Percentiles rank a stretch among this genome's conserved stretches.
Conservation (phyloP, 1,140 invertebrate genomes). For the Dinothrombium tinctorium region DNA sequence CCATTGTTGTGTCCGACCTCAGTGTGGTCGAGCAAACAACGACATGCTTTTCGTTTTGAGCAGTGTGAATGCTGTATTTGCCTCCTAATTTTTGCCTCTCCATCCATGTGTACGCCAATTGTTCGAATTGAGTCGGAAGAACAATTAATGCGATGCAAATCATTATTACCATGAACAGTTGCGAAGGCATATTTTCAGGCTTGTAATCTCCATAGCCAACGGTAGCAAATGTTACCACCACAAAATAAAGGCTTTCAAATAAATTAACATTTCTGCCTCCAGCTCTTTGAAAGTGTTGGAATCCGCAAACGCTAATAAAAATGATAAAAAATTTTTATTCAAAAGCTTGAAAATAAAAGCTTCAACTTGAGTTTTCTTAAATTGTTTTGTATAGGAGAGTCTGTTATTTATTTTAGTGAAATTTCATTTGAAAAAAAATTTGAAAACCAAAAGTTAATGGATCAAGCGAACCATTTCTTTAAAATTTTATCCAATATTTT, state of each 20-base stretch:
- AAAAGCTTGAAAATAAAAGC: neutral
- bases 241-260: slow-evolving; percentile 30
- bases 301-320: slow-evolving; percentile 25
- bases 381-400: neutral
- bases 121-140: slow-evolving; percentile 29
- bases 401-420: neutral
- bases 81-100: slow-evolving; percentile 46
- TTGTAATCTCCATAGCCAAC: slow-evolving; percentile 25
- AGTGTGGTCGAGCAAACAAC: slow-evolving; percentile 81
- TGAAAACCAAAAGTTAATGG: too few relatives aligned
- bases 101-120: too few relatives aligned
- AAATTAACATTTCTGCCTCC: slow-evolving; percentile 24
- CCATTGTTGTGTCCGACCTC: slow-evolving; percentile 90
- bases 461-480: too few relatives aligned
- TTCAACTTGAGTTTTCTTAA: neutral
- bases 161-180: slow-evolving; percentile 28
- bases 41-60: too few relatives aligned
- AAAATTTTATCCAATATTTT: too few relatives aligned
- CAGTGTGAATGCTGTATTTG: slow-evolving; percentile 67
- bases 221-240: slow-evolving; percentile 30
- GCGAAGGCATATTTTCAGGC: slow-evolving; percentile 29
- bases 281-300: slow-evolving; percentile 29
- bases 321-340: neutral
- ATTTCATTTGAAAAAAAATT: too few relatives aligned
- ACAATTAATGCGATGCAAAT: slow-evolving; percentile 27